Conservation (phyloP, 2,888 invertebrate genomes). For the Thumatha senex region DNA sequence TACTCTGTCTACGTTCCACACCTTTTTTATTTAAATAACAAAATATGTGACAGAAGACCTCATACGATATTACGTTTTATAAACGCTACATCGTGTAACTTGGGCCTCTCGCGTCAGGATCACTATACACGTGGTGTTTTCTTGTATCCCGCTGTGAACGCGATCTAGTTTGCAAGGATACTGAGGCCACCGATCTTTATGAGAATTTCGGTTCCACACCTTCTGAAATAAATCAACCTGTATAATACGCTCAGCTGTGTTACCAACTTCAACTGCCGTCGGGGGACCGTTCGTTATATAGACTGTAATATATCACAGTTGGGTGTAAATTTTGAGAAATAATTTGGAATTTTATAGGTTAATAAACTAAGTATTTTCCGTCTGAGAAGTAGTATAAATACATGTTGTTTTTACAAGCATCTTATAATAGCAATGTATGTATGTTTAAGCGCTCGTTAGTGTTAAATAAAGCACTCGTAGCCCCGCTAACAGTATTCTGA, state of each 20-base stretch:
- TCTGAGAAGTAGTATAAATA: no score
- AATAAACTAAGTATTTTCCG: background rate
- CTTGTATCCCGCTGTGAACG: slow-evolving; percentile 32
- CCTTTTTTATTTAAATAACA: no score
- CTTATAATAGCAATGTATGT: background rate
- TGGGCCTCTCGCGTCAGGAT: slow-evolving; percentile 32
- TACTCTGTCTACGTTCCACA: no score
- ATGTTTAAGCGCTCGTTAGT: no score
- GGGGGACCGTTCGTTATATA: background rate
- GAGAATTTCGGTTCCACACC: slow-evolving; percentile 22
- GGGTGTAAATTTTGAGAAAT: background rate
- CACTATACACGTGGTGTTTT: slow-evolving; percentile 49
- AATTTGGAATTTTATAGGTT: background rate
- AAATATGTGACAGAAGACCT: no score
- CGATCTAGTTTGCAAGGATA: slow-evolving; percentile 26
- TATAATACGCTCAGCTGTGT: slow-evolving; percentile 10
- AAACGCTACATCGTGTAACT: slow-evolving; percentile 5
- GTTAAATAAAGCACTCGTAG: no score
- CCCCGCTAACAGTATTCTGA: no score
- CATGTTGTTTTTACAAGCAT: no score
- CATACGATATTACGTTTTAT: no score
- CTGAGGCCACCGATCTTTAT: slow-evolving; percentile 9
- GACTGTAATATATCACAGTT: background rate
- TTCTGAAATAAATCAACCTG: slow-evolving; percentile 21
- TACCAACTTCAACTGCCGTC: background rate